Base-by-base conservation (phyloP, 2,888 invertebrate genomes). In the Rapana venosa region DNA sequence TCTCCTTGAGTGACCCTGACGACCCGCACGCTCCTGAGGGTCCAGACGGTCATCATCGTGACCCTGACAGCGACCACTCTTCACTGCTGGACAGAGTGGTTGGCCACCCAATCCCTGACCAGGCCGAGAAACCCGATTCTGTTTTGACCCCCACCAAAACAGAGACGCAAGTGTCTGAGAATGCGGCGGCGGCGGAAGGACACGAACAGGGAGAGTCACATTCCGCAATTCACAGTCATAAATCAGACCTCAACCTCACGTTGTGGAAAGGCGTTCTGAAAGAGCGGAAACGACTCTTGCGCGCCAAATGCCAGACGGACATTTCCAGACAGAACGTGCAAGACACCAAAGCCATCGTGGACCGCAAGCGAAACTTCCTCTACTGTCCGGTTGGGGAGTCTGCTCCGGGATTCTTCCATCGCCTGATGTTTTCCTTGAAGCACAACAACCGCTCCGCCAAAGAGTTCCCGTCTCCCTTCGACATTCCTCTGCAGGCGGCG, bases 381-480 rank as follows among this genome's bases (percentile, higher is more conserved):
- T 90, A 90, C 83, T 90, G 90, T 47, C 90, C 90, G 0, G 90
- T 88, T 32, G 90, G 77, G 35, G 87, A 90, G n/a, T 61, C 88
- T 0, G 90, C 90, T 8, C 81, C 88, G 6, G 88, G 88, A 17
- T 90, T 88, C 66, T 87, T 88, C 58, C 47, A 87, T 11, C 85
- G 88, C 1, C 81, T 87, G 30, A 32, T 90, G 36, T 90, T 83
- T 83, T 58, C 88, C 47, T 74, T 90, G 20, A 86, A 88, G 4
- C 85, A 90, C 79, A 85, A 77, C 22, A 70, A 70, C 32, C 88
- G 74, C 13, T 77, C 56, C 22, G 22, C n/a, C 36, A 35, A 30
- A 36, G 36, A 35, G 32, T 1, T 85, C 13, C 30, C 85, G 8
- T 90, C 90, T 4, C 91, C 91, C 47, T 91, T 91, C 56, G 87